phyloP scores from a whole-genome alignment of 2,888 invertebrate species.

The Callyntrura sp. region DNA sequence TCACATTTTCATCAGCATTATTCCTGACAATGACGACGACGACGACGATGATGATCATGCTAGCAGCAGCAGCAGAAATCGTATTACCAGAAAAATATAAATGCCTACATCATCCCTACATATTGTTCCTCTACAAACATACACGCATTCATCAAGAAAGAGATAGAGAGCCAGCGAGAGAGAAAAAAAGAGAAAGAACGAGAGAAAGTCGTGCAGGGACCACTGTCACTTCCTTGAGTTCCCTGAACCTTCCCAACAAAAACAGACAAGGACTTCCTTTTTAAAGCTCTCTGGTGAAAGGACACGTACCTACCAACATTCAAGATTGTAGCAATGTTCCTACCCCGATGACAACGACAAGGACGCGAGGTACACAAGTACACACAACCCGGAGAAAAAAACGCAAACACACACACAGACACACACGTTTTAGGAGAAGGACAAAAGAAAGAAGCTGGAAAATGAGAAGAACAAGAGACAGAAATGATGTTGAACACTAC shows the following conservation, averaged over 20 bases:
- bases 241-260: constrained; percentile 7
- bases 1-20: constrained; percentile 2
- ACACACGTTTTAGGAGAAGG: neutral
- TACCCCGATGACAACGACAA: neutral
- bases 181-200: too few species aligned
- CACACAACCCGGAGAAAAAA: neutral
- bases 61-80: neutral
- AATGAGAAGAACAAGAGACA: neutral
- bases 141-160: neutral
- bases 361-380: neutral
- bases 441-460: neutral
- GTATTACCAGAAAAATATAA: neutral
- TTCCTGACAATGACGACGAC: constrained; percentile 3
- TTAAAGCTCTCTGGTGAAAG: constrained; percentile 32
- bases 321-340: neutral
- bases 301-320: constrained; percentile 1
- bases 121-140: neutral
- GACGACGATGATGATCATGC: neutral
- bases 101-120: neutral
- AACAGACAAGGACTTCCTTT: neutral
- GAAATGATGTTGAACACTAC: constrained; percentile 34
- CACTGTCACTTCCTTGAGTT: neutral
- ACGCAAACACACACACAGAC: too few species aligned
- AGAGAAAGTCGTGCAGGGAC: neutral
- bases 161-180: too few species aligned